Conservation (phyloP, 2,888 invertebrate genomes). For the Calameuta idolon region DNA sequence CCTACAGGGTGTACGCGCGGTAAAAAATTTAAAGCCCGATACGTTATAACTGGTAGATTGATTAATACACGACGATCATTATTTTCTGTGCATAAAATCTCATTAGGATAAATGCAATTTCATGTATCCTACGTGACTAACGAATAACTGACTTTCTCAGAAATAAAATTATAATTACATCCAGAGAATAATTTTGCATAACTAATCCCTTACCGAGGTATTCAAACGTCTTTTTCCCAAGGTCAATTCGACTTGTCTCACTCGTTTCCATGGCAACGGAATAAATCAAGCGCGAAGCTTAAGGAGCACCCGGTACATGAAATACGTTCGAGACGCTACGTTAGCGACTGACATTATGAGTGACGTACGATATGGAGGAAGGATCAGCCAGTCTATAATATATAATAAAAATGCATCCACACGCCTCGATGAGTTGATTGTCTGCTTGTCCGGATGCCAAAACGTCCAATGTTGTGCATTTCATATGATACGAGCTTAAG, state of each 20-base stretch:
- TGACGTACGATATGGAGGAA: slow-evolving; percentile 62
- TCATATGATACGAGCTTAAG: slow-evolving; percentile 51
- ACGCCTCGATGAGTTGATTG: slow-evolving; percentile 68
- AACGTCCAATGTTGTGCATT: slow-evolving; percentile 66
- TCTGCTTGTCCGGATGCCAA: slow-evolving; percentile 68
- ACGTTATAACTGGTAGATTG: not conserved
- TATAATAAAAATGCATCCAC: slow-evolving; percentile 67
- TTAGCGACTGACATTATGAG: slow-evolving; percentile 65
- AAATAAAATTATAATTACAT: not conserved
- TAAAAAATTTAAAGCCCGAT: not conserved
- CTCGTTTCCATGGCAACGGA: not conserved
- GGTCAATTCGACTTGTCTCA: not conserved
- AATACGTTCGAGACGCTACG: slow-evolving; percentile 66
- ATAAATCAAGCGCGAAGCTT: slow-evolving; percentile 22
- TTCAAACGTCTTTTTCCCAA: not conserved
- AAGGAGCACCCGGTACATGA: slow-evolving; percentile 62
- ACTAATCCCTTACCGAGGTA: not conserved
- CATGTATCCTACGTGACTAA: not conserved
- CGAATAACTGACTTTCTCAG: not conserved
- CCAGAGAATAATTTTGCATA: not conserved
- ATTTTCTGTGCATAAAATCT: not conserved
- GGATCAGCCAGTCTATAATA: slow-evolving; percentile 66
- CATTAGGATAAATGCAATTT: not conserved
- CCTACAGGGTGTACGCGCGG: slow-evolving; percentile 54
- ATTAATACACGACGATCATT: not conserved